phyloP scores from a whole-genome alignment of 2,888 invertebrate species.

The Phalangium opilio region DNA sequence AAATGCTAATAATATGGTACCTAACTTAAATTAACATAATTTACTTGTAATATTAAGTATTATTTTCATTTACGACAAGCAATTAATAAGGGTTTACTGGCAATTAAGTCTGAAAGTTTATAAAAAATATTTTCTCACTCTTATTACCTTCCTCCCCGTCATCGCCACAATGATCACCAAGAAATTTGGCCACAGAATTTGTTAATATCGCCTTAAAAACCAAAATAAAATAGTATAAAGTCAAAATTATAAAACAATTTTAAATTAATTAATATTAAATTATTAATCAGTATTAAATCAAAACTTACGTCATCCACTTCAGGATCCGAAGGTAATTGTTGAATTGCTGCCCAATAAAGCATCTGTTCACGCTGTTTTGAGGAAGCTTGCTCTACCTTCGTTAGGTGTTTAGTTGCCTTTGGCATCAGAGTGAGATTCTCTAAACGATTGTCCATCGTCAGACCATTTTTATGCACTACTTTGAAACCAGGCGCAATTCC shows the following conservation, averaged over 20 bases:
- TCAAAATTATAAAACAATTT: no score
- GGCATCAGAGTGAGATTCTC: slow-evolving; percentile 34
- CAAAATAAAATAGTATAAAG: slow-evolving; percentile 1
- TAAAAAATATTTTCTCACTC: no score
- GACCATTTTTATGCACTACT: slow-evolving; percentile 36
- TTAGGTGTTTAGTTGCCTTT: slow-evolving; percentile 5
- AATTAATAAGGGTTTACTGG: no score
- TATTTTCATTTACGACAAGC: no score
- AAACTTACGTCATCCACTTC: slow-evolving; percentile 23
- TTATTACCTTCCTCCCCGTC: slow-evolving; percentile 28
- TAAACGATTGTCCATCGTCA: slow-evolving; percentile 38
- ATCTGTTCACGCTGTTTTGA: slow-evolving; percentile 32
- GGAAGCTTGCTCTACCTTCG: slow-evolving; percentile 19
- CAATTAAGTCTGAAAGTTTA: no score
- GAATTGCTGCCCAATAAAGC: slow-evolving; percentile 38
- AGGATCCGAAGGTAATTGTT: slow-evolving; percentile 35
- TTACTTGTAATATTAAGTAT: no score
- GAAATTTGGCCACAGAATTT: slow-evolving; percentile 27
- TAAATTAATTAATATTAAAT: background rate
- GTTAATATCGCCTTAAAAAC: slow-evolving; percentile 29
- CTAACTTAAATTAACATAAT: no score
- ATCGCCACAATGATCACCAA: slow-evolving; percentile 32
- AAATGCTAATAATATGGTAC: no score
- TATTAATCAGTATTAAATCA: background rate
- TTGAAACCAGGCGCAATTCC: slow-evolving; percentile 36